phyloP scores from a whole-genome alignment of 1,140 invertebrate genomes.

The Hermetia illucens region DNA sequence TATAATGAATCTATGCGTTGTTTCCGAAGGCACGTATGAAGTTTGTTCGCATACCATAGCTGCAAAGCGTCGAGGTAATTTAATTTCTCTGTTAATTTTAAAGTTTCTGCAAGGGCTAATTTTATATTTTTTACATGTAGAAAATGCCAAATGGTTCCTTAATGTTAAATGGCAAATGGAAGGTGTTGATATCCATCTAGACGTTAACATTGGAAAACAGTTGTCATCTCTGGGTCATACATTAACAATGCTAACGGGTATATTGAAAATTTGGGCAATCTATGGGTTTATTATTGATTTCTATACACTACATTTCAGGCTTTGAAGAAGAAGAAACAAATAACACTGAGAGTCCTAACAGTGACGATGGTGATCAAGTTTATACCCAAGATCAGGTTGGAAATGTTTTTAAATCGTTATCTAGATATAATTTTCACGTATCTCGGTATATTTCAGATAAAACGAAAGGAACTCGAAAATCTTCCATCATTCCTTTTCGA shows the following conservation, averaged over 20 bases:
- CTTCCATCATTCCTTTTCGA: slow-evolving; percentile 78
- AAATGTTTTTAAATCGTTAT: slow-evolving; percentile 27
- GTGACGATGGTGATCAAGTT: slow-evolving; percentile 52
- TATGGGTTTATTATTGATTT: slow-evolving; percentile 2
- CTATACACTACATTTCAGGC: no score
- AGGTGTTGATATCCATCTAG: slow-evolving; percentile 92
- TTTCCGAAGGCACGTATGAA: slow-evolving; percentile 96
- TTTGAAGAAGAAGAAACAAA: slow-evolving; percentile 69
- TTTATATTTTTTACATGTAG: slow-evolving; percentile 28
- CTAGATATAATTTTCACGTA: slow-evolving; percentile 34
- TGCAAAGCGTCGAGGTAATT: slow-evolving; percentile 50
- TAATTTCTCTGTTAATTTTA: slow-evolving; percentile 2
- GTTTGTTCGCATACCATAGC: slow-evolving; percentile 85
- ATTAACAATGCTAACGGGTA: slow-evolving; percentile 77
- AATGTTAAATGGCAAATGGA: slow-evolving; percentile 99
- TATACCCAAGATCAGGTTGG: slow-evolving; percentile 26
- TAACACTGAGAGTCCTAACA: slow-evolving; percentile 55
- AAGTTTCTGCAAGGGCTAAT: neutral
- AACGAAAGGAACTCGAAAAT: slow-evolving; percentile 45
- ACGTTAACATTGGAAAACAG: slow-evolving; percentile 92
- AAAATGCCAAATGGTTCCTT: slow-evolving; percentile 96
- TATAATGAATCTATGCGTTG: slow-evolving; percentile 90
- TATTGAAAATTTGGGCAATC: slow-evolving; percentile 11
- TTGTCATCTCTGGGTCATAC: slow-evolving; percentile 86
- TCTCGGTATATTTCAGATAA: neutral